phyloP scores from a whole-genome alignment of 2,888 invertebrate genomes.

The Sepioteuthis lessoniana region DNA sequence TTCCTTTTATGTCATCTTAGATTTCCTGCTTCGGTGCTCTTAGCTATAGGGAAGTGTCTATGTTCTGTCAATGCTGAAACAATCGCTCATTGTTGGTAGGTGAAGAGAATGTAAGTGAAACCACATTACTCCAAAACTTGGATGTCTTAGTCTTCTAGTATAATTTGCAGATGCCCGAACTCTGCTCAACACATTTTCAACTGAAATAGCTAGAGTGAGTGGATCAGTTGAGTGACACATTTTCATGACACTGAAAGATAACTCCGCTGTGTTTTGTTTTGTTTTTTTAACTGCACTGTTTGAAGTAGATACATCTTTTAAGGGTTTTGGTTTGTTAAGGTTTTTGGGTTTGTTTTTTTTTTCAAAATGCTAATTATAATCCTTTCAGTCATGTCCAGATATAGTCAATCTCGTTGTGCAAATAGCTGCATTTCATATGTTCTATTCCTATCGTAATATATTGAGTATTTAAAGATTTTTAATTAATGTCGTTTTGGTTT shows the following conservation, averaged over 20 bases:
- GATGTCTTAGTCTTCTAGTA: not conserved
- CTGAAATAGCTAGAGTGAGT: not conserved
- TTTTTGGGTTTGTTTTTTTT: no score
- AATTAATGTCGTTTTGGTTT: no score
- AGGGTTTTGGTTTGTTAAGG: not conserved
- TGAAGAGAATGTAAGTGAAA: not conserved
- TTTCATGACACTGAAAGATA: not conserved
- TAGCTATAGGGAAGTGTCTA: slow-evolving; percentile 5
- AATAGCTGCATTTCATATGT: no score
- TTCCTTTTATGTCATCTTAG: slow-evolving; percentile 1
- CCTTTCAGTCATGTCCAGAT: no score
- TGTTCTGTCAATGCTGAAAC: not conserved
- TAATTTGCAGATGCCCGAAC: not conserved
- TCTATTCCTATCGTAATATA: no score
- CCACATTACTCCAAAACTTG: slow-evolving; percentile 33
- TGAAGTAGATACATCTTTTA: not conserved
- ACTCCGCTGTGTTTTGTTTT: not conserved
- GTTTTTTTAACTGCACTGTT: not conserved
- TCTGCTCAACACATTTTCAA: not conserved
- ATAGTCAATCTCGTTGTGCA: no score
- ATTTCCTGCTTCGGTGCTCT: not conserved
- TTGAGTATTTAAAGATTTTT: no score
- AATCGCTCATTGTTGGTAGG: not conserved
- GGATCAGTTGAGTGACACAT: not conserved
- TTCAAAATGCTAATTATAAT: no score